Percentiles rank a stretch among this genome's conserved stretches.
Conservation (phyloP, 2,113 vertebrate species). For the Pedionomus torquatus region DNA sequence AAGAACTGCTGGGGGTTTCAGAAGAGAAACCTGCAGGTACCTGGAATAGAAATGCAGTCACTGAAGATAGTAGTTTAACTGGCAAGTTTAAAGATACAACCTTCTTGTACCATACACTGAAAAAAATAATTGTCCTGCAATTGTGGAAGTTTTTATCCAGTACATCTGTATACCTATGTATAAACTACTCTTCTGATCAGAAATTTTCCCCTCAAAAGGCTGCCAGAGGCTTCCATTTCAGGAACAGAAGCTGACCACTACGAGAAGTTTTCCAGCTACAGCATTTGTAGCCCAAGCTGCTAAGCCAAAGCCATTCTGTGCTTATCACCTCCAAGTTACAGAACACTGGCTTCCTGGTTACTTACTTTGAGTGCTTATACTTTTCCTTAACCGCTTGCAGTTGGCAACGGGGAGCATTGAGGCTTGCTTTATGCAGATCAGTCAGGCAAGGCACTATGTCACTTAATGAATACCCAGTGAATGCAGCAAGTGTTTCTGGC, state of each 20-base stretch:
- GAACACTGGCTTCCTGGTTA: background rate
- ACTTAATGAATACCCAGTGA: conserved; percentile 86
- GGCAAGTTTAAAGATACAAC: background rate
- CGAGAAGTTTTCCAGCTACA: background rate
- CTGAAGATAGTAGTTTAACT: background rate
- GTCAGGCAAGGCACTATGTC: conserved; percentile 85
- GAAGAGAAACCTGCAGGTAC: conserved; percentile 79
- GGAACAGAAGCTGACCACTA: background rate
- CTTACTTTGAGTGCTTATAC: conserved; percentile 87
- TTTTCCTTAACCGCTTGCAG: conserved; percentile 89
- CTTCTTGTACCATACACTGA: background rate
- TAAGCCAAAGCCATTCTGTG: background rate
- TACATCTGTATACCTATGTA: background rate
- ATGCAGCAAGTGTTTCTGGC: conserved; percentile 83
- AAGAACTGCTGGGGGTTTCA: conserved; percentile 74
- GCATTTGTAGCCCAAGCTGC: background rate
- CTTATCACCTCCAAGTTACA: background rate
- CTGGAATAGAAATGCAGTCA: conserved; percentile 60
- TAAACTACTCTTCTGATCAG: background rate
- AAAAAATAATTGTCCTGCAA: background rate
- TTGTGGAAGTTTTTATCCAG: background rate
- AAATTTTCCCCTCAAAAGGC: background rate
- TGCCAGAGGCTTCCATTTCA: background rate
- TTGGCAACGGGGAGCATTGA: conserved; percentile 72
- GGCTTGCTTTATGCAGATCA: conserved; percentile 83